Base-by-base conservation (phyloP, 2,113 vertebrate genomes). In the Fulica atra region DNA sequence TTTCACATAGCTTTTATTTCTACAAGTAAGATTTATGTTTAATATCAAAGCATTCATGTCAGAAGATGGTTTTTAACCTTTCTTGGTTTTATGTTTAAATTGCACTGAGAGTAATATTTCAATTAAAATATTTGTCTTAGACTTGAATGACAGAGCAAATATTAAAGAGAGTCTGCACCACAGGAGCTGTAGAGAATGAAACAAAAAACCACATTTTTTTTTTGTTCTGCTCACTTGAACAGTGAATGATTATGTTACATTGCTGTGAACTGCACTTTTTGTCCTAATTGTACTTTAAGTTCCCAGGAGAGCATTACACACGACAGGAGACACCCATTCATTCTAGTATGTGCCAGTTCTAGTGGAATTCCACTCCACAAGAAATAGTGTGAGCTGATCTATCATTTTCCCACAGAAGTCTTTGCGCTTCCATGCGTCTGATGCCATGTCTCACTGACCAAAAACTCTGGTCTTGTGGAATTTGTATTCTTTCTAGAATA, bases 61-160 rank as follows among this genome's bases (percentile, higher is more conserved):
- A 81, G n/a, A 11, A 90, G 24, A 78, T 26, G 25, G 5, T 68
- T 81, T 93, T 73, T 83, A 86, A 70, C 36, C 24, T 77, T 51
- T 26, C n/a, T 83, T 70, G 35, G 9, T 19, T 81, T 71, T 64
- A 19, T 82, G 54, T 78, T 94, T 94, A 88, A 77, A 63, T 42
- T 88, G 46, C 33, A 83, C 11, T 61, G 29, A 95, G 38, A 74
- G 38, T 59, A 88, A 70, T 82, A 82, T 88, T 88, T 77, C 0
- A 0, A 61, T 88, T 81, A 92, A 95, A 79, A 78, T 94, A 90
- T 86, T 94, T 95, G 20, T 92, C 71, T 86, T 81, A 68, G 38
- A 29, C 18, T 63, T 88, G 81, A 88, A 83, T 74, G 71, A 68
- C 71, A 81, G 48, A 74, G 35, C 10, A 95, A 74, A 88, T 84